Base-by-base conservation (phyloP, 2,888 invertebrate species). In the Onthophagus sagittarius region DNA sequence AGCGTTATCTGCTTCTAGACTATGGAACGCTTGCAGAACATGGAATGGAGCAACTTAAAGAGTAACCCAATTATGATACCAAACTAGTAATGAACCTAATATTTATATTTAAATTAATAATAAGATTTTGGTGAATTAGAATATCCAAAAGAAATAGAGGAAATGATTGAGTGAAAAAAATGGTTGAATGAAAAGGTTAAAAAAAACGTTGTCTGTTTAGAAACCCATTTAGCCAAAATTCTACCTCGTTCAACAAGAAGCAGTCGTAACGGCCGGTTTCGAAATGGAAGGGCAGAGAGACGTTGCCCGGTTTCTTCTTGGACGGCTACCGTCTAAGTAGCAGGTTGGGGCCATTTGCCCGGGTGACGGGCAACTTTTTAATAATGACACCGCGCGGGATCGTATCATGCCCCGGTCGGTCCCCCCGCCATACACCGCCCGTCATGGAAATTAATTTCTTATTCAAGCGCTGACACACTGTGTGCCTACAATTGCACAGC, bases 241-340 rank as follows among this genome's bases (percentile, higher is more conserved):
- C 39, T 2, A 53, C 39, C 39, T 53, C 39, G 39, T 53, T 53
- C 39, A 23, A 23, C 23, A 23, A 23, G 23, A 23, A 23, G 39
- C 11, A 53, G 23, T 53, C 39, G 39, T 53, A 53, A 53, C 39
- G 39, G 39, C 39, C 39, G 39, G 39, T 53, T 53, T 53, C 39
- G 39, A 53, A 53, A 53, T 53, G 39, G 39, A 53, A 53, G 23
- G 23, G 23, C 23, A 23, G 23, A 23, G 39, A 53, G 39, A 53
- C 39, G 39, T 53, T 53, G 39, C 39, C 39, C 9, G 39, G 23
- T 23, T 23, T 23, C 23, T 23, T 53, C 39, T 84, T 82, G 84
- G 82, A 84, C 84, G 84, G 84, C 84, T 85, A 84, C 84, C 80
- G 84, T 79, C 84, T 84, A 85, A 85, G 85, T 85, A 85, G 84